Base-by-base conservation (phyloP, 1,140 invertebrate genomes). In the Panulirus ornatus region DNA sequence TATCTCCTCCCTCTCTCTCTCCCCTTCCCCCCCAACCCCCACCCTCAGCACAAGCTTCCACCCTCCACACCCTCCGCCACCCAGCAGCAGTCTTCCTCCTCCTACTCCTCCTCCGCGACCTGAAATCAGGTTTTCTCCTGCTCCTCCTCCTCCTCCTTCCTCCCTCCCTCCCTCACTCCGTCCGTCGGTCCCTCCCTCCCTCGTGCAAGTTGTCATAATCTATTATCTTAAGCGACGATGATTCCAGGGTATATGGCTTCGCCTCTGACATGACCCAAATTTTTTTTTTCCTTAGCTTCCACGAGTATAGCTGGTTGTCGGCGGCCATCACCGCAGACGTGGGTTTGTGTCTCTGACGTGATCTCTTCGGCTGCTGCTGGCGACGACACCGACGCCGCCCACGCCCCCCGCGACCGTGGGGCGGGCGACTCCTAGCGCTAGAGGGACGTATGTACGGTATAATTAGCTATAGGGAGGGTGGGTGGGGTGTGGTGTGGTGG, bases 181-280 rank as follows among this genome's bases (percentile, higher is more conserved):
- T n/a, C n/a, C n/a, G n/a, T n/a, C n/a, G n/a, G n/a, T n/a, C 22
- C 27, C 54, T 58, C 78, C 54, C 36, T 81, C 58, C 36, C 78
- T 81, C 34, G 30, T 34, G 3, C 47, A 58, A 81, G 47, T 81
- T 81, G 51, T 81, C 78, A 81, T 81, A 81, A 81, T 54, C 42
- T 81, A 47, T 81, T 81, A 81, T 81, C 78, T 42, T 44, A 19
- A 66, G 30, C n/a, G 6, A 66, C 27, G 58, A 5, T 66, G 30
- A 66, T 66, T 66, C 58, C 5, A 6, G 58, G 27, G 14, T 5
- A 1, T 30, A 30, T 30, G 58, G 78, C 44, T 38, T 81, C 47
- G 34, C 30, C 78, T 81, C 58, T 34, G 6, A 58, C 16, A 0
- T n/a, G n/a, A n/a, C n/a, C n/a, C n/a, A n/a, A n/a, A n/a, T n/a